phyloP scores from a whole-genome alignment of 2,797 vertebrate species.

The Mus minutoides region DNA sequence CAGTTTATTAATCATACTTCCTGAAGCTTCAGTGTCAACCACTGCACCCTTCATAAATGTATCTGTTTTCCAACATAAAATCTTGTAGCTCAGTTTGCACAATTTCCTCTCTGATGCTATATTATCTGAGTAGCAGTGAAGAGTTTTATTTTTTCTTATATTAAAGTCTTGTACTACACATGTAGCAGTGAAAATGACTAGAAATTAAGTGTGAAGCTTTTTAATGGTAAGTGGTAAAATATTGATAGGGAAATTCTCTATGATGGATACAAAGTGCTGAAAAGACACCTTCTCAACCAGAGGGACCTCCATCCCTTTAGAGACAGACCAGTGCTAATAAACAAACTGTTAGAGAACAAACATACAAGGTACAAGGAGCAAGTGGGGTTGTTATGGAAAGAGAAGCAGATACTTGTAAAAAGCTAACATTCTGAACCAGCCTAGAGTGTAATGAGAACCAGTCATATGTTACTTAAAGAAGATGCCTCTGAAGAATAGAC shows the following conservation, averaged over 20 bases:
- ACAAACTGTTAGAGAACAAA: background rate
- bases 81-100: background rate
- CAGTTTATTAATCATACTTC: background rate
- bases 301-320: background rate
- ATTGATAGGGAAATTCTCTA: background rate
- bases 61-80: background rate
- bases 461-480: background rate
- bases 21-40: background rate
- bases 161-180: slow-evolving; percentile 8
- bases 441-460: background rate
- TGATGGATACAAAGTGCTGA: background rate
- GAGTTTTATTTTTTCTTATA: slow-evolving; percentile 15
- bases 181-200: slow-evolving; percentile 33
- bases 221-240: background rate
- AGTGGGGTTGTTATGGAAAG: background rate
- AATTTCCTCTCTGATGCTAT: background rate
- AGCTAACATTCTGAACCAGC: background rate
- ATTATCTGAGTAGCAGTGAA: background rate
- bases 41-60: background rate
- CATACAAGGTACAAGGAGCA: background rate
- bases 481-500: background rate
- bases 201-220: background rate
- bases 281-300: background rate
- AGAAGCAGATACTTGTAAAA: background rate
- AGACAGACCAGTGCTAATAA: background rate